Evolutionary conservation across 2,797 vertebrate genomes (phyloP).

Genomic region (Sebastes goodei): DNA sequence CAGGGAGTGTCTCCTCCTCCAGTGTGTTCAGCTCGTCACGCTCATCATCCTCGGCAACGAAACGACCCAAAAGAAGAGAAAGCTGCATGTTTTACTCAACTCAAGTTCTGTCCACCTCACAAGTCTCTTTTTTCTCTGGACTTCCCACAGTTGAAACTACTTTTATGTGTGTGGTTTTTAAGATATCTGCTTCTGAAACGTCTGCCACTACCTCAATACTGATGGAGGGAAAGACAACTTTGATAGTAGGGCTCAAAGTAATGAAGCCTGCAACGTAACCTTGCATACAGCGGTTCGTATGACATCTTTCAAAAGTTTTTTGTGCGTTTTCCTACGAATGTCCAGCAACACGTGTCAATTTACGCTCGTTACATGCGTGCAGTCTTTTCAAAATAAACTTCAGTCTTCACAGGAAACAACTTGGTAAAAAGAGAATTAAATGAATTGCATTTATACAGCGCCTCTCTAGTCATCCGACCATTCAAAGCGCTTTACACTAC

Average conservation of each 20-base stretch:
- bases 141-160: neutral
- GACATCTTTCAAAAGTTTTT: too few species aligned
- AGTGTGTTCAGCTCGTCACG: neutral
- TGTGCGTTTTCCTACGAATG: too few species aligned
- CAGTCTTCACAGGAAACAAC: too few species aligned
- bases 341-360: too few species aligned
- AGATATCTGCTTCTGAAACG: neutral
- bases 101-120: neutral
- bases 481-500: too few species aligned
- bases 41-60: neutral
- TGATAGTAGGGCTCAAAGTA: neutral
- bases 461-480: rapidly evolving
- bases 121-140: neutral
- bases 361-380: rapidly evolving
- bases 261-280: neutral
- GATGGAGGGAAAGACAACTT: neutral
- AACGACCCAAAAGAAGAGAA: neutral
- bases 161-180: neutral
- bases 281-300: too few species aligned
- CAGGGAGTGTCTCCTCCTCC: slow-evolving; percentile 55
- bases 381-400: too few species aligned
- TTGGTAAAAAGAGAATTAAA: too few species aligned
- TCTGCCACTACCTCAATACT: neutral
- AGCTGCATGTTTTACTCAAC: neutral
- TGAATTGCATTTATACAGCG: too few species aligned